Conservation (phyloP, 2,797 vertebrate species). For the Bradypodion ventrale region DNA sequence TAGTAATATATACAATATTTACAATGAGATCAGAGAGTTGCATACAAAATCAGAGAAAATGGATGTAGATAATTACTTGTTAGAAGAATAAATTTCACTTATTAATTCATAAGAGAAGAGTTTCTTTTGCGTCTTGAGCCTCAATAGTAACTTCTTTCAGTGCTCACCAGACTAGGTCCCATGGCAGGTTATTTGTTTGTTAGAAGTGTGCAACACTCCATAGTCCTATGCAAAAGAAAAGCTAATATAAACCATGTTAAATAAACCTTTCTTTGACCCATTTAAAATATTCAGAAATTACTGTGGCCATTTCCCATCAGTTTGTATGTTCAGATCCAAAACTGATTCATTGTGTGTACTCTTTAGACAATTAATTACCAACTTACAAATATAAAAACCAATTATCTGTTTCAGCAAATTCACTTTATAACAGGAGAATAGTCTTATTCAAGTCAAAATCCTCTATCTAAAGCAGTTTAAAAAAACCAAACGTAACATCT, state of each 20-base stretch:
- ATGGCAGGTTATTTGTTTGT: not conserved
- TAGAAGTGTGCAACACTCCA: not conserved
- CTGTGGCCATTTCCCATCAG: conserved; percentile 27
- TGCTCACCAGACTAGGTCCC: too few species aligned
- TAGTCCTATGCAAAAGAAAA: not conserved
- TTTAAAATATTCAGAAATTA: conserved; percentile 27
- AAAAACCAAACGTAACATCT: conserved; percentile 21
- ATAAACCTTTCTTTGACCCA: not conserved
- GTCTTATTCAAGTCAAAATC: conserved; percentile 37
- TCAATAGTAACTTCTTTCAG: too few species aligned
- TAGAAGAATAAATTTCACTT: too few species aligned
- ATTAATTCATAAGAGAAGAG: too few species aligned
- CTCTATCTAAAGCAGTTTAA: conserved; percentile 18
- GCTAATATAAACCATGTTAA: not conserved
- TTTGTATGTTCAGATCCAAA: conserved; percentile 27
- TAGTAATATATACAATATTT: too few species aligned
- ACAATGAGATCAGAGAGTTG: too few species aligned
- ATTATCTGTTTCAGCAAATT: not conserved
- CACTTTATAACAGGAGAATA: conserved; percentile 13
- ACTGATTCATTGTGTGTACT: conserved; percentile 9
- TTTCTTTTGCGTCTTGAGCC: too few species aligned
- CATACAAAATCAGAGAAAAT: too few species aligned
- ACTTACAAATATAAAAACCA: conserved; percentile 40
- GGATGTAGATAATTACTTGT: too few species aligned
- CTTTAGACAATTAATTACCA: conserved; percentile 34